These are phyloP conservation scores for Macquaria australasica DNA, from an alignment of 2,113 vertebrate genomes.

Conservation along the genomic window DNA sequence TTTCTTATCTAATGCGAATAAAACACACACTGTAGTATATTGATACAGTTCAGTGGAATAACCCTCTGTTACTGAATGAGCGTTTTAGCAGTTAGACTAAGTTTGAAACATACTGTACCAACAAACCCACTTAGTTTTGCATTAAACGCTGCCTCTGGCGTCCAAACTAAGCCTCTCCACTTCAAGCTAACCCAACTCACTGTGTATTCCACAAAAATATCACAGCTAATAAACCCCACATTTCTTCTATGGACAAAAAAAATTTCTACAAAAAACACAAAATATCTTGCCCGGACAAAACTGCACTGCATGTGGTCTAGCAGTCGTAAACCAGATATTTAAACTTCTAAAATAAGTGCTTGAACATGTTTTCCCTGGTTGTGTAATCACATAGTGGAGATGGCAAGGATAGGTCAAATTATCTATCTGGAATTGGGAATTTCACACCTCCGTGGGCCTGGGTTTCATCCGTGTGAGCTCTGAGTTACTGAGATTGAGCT, in stretches of 20 bases:
- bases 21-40: conserved; percentile 4
- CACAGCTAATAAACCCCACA: background rate
- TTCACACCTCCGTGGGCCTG: conserved; percentile 70
- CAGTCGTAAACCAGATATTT: background rate
- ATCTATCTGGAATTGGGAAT: conserved; percentile 62
- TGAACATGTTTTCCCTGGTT: background rate
- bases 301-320: background rate
- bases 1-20: background rate
- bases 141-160: conserved; percentile 23
- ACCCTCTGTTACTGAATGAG: conserved; percentile 21
- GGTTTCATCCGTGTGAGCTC: conserved; percentile 20
- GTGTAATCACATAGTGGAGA: background rate
- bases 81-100: conserved; percentile 8
- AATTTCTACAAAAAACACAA: background rate
- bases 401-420: conserved; percentile 34
- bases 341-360: background rate
- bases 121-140: conserved; percentile 42
- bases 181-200: background rate
- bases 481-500: conserved; percentile 19
- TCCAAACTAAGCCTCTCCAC: conserved; percentile 16
- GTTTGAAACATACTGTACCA: conserved; percentile 21
- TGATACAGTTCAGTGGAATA: conserved; percentile 13
- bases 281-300: background rate
- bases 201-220: conserved; percentile 2
- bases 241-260: background rate